Evolutionary conservation across 2,888 invertebrate genomes (phyloP), one percentile per base, ranked within the genome.

Genomic region (Luffia ferchaultella): DNA sequence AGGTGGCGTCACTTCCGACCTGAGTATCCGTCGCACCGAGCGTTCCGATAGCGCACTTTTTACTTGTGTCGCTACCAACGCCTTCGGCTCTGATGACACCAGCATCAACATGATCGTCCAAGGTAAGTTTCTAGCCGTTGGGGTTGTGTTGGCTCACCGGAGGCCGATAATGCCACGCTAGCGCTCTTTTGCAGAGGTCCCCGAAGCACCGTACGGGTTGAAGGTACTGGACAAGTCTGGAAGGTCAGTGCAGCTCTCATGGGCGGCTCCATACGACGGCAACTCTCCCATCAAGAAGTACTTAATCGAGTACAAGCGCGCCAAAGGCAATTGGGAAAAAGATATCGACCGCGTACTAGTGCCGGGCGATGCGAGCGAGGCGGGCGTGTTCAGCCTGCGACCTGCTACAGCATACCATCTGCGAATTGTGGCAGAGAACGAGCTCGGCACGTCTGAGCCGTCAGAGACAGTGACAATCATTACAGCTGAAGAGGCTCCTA

Each of bases 91-190:
- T 57, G 96, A 96, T 67, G 96, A 96, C 63, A 93, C 95, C n/a
- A 95, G 94, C 76, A 95, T 96, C 65, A 95, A 96, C 72, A 92
- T 96, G 89, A 96, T 96, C 58, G 92, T 96, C 58, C 96, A 96
- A 88, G 93, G 93, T 89, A 77, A 66, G 55, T 71, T 9, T 15
- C 19, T 15, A 15, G 15, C 16, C 7, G 7, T 12, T 16, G 7
- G 16, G 7, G 16, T 12, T 7, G 2, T 15, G 43, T 16, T 2
- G 40, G 20, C 40, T 9, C 15, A 40, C 40, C 7, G 7, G 15
- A 40, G 40, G 7, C 7, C 15, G 40, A 40, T 15, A 40, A 9
- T 9, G 40, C 15, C 7, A 9, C 40, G 40, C 40, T n/a, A n/a
- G n/a, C n/a, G n/a, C n/a, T n/a, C 1, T 18, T 18, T 53, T 65